phyloP scores from a whole-genome alignment of 1,140 invertebrate genomes.

The Eumaeus atala region DNA sequence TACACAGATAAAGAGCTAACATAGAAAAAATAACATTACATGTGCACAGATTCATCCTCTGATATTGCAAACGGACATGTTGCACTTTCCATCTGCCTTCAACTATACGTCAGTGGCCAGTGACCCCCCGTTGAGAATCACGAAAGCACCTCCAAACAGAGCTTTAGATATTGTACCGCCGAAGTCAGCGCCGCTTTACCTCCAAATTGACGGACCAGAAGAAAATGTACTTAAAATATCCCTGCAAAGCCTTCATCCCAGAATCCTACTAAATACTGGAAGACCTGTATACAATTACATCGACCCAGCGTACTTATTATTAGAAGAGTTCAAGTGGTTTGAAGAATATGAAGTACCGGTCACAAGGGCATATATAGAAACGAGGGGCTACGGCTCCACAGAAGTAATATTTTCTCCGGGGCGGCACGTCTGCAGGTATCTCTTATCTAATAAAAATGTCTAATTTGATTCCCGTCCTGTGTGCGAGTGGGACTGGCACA shows the following conservation, averaged over 20 bases:
- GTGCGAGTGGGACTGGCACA: no score
- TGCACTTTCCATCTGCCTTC: conserved; percentile 48
- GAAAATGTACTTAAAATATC: conserved; percentile 42
- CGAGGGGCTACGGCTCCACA: conserved; percentile 42
- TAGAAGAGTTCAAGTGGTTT: conserved; percentile 61
- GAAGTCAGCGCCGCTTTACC: conserved; percentile 47
- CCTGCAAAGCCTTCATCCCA: conserved; percentile 43
- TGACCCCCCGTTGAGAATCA: conserved; percentile 35
- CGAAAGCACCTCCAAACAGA: conserved; percentile 30
- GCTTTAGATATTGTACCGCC: conserved; percentile 42
- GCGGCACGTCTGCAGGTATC: conserved; percentile 57
- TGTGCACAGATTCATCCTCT: conserved; percentile 33
- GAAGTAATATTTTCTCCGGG: conserved; percentile 48
- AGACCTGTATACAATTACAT: conserved; percentile 37
- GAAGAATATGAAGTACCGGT: conserved; percentile 36
- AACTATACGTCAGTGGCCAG: conserved; percentile 42
- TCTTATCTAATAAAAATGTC: neutral
- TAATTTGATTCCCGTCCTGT: no score
- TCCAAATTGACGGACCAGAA: conserved; percentile 54
- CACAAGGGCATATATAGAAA: conserved; percentile 38
- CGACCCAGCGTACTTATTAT: conserved; percentile 44
- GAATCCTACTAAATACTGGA: conserved; percentile 43
- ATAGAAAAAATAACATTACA: conserved; percentile 5
- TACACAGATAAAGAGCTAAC: no score
- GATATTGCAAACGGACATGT: conserved; percentile 26